Percentiles rank a stretch among this genome's conserved stretches.
phyloP scores from a whole-genome alignment of 2,113 vertebrate genomes.

The Eclectus roratus region DNA sequence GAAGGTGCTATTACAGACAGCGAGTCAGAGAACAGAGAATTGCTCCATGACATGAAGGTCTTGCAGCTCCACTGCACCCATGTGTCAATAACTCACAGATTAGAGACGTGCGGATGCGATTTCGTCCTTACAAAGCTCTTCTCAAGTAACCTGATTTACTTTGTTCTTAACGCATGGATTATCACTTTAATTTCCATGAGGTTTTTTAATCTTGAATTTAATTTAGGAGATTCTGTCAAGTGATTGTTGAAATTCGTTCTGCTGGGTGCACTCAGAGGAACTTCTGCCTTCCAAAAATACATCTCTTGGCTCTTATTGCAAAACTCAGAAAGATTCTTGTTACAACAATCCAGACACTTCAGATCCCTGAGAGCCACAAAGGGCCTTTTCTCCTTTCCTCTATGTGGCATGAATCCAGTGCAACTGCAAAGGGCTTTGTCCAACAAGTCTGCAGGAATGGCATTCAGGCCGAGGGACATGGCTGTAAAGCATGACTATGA shows the following conservation, averaged over 20 bases:
- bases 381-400: not conserved
- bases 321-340: not conserved
- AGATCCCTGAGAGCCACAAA: not conserved
- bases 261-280: not conserved
- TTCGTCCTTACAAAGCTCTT: not conserved
- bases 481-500: not conserved
- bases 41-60: not conserved
- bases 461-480: not conserved
- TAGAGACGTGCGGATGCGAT: not conserved
- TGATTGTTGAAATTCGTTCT: not conserved
- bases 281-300: not conserved
- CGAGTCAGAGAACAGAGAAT: not conserved
- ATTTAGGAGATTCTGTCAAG: not conserved
- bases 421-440: not conserved
- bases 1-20: not conserved
- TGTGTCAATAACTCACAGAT: not conserved
- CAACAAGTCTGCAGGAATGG: not conserved
- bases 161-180: not conserved
- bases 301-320: not conserved
- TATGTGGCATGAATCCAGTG: not conserved
- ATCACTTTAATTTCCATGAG: not conserved
- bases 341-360: not conserved
- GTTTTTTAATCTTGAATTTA: conserved; percentile 4
- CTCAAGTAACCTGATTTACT: not conserved
- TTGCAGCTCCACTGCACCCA: not conserved